Evolutionary conservation across 2,113 vertebrate species (phyloP), one percentile per base, ranked within the genome.

Genomic region (Glaucomys volans): DNA sequence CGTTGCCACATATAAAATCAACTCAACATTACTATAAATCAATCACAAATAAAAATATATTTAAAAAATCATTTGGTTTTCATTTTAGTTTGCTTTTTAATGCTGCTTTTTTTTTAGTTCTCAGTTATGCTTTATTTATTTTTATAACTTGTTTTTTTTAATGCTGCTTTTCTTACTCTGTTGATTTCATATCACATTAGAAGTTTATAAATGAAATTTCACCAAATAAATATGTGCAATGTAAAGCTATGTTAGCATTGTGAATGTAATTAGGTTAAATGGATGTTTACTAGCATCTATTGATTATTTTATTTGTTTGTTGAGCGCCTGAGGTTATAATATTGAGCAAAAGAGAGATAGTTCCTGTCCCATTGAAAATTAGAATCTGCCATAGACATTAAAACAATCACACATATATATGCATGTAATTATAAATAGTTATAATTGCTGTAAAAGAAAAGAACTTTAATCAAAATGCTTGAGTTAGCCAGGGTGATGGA

Each of bases 221-320:
- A 54, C 30, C 75, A 69, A 76, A 90, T 94, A 87, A 90, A 28
- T 54, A 54, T 6, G 0, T 54, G 20, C 17, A 54, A 54, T 32
- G 12, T 77, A 71, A 94, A 26, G 35, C 75, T n/a, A 1, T 75
- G 22, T 50, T 50, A 82, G 42, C 26, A 37, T 66, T 82, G 87
- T 96, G 35, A 96, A 66, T 80, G 8, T 85, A 79, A 79, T 66
- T 24, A 66, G 44, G 54, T n/a, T 26, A 93, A 80, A 20, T 22
- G 3, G 32, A 87, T 13, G 75, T 81, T 69, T 87, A 74, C 62
- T 94, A 82, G 30, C 30, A 82, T 42, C 17, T 12, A 66, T 35
- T 86, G 14, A 95, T 69, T 80, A 54, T 54, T 54, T 54, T 54
- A 54, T 54, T 18, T 69, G 28, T 40, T 83, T 89, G 22, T 96